Percentiles rank a stretch among this genome's conserved stretches.
phyloP scores from a whole-genome alignment of 2,888 invertebrate species.

The Asteroscopus sphinx region DNA sequence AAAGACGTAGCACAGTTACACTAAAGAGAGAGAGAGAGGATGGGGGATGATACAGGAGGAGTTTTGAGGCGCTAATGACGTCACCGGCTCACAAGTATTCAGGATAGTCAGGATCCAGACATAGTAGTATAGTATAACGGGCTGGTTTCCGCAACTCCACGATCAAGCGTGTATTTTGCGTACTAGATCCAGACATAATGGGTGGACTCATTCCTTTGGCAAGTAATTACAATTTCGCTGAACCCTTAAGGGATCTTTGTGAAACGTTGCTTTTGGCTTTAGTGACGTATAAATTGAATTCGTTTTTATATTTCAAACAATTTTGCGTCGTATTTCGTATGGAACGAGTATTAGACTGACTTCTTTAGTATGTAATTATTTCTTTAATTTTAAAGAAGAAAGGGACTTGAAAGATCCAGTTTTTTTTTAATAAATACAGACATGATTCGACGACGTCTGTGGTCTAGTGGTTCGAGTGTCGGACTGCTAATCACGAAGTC shows the following conservation, averaged over 20 bases:
- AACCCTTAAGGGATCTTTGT: constrained; percentile 41
- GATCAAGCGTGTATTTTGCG: too few relatives aligned
- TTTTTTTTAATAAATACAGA: too few relatives aligned
- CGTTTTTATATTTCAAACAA: constrained; percentile 2
- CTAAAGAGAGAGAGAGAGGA: constrained; percentile 23
- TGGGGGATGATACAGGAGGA: background rate
- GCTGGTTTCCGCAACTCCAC: too few relatives aligned
- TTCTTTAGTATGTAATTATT: background rate
- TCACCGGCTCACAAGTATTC: constrained; percentile 42
- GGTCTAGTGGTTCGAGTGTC: too few relatives aligned
- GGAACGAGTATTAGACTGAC: background rate
- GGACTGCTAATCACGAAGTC: too few relatives aligned
- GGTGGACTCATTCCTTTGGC: constrained; percentile 39
- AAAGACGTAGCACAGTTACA: constrained; percentile 22
- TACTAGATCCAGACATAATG: constrained; percentile 42
- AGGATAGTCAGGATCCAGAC: constrained; percentile 37
- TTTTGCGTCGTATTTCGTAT: background rate
- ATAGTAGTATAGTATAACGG: too few relatives aligned
- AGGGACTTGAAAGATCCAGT: too few relatives aligned
- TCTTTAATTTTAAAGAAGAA: too few relatives aligned
- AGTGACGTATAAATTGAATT: constrained; percentile 32
- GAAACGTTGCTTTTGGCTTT: constrained; percentile 20
- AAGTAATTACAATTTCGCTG: constrained; percentile 49
- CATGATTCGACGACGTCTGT: too few relatives aligned
- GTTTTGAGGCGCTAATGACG: constrained; percentile 58